A percentile compares a stretch with the other conserved stretches of the same genome.
phyloP scores from a whole-genome alignment of 2,113 vertebrate species.

The Dunckerocampus dactyliophorus region DNA sequence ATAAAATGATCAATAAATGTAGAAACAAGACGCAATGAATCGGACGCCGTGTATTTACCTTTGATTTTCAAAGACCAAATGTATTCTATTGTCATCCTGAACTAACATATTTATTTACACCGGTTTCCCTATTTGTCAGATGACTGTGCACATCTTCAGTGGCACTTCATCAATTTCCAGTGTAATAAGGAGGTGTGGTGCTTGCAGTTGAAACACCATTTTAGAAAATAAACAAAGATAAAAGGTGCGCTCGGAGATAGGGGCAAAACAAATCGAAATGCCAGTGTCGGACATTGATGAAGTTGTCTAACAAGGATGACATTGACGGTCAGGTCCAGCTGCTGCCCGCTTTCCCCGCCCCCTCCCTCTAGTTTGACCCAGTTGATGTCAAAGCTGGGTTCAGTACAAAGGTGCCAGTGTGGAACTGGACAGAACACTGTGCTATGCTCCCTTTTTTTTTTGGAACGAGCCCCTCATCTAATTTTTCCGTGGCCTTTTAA shows the following conservation, averaged over 20 bases:
- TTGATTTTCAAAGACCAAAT: too few species aligned
- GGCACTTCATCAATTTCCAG: too few species aligned
- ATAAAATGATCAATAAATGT: too few species aligned
- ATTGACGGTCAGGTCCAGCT: constrained; percentile 70
- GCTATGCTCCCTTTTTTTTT: constrained; percentile 24
- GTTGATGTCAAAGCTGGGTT: constrained; percentile 71
- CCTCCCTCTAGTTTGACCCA: constrained; percentile 66
- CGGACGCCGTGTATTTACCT: too few species aligned
- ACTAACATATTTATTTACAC: too few species aligned
- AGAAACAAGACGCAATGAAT: too few species aligned
- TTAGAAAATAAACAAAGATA: constrained; percentile 16
- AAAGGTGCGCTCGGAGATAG: constrained; percentile 38
- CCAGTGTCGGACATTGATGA: constrained; percentile 66
- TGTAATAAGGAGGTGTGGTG: too few species aligned
- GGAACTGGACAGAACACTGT: constrained; percentile 55
- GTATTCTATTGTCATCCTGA: too few species aligned
- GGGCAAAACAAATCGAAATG: constrained; percentile 47
- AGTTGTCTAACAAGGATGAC: constrained; percentile 74
- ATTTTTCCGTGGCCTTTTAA: constrained; percentile 38
- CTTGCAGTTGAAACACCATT: too few species aligned
- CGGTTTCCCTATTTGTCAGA: too few species aligned
- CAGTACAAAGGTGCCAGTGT: constrained; percentile 68
- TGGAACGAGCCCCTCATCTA: constrained; percentile 34
- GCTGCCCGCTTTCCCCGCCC: constrained; percentile 62
- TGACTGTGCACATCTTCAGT: not conserved